Evolutionary conservation across 2,797 vertebrate species (phyloP), one percentile per base, ranked within the genome.

Genomic region (Danionella dracula): DNA sequence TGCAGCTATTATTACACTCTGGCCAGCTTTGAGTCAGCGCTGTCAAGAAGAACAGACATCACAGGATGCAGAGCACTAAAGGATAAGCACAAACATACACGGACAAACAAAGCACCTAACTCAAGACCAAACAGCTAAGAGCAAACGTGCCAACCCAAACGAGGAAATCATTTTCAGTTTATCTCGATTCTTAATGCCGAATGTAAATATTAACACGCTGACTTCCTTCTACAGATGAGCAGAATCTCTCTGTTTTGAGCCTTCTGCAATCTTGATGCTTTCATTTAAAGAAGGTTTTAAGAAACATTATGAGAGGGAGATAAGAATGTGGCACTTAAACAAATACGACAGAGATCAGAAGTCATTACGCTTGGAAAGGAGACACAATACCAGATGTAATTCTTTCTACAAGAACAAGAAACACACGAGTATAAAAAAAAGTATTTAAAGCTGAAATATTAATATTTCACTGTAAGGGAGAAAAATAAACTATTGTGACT

Each of bases 1-100:
- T 8, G 8, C 6, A 8, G 1, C 27, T 41, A 51, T 68, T 63
- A 54, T 63, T 51, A 50, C 51, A 59, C 32, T 31, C 34, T 40
- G 45, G 44, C 35, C 12, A 37, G 27, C 11, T 54, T 20, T 66
- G 62, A 60, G 69, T 66, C 62, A 66, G 48, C 6, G 40, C 42
- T 7, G 29, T 15, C 15, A 45, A 20, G 17, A n/a, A 19, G 44
- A 35, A 45, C 13, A 23, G 44, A 32, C 21, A 29, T 9, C 44
- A 40, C 54, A 44, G 40, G 2, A 42, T 9, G 8, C 55, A 57
- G 11, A 42, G 41, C 37, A 42, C 38, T 31, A 57, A 38, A 57
- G 27, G 37, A 31, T 5, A 57, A 10, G 6, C n/a, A 49, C 4
- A 13, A 9, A 49, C 3, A n/a, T 20, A 35, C 11, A 41, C 10